Conservation (phyloP, 2,888 invertebrate species). For the Eustalomyia histrio region DNA sequence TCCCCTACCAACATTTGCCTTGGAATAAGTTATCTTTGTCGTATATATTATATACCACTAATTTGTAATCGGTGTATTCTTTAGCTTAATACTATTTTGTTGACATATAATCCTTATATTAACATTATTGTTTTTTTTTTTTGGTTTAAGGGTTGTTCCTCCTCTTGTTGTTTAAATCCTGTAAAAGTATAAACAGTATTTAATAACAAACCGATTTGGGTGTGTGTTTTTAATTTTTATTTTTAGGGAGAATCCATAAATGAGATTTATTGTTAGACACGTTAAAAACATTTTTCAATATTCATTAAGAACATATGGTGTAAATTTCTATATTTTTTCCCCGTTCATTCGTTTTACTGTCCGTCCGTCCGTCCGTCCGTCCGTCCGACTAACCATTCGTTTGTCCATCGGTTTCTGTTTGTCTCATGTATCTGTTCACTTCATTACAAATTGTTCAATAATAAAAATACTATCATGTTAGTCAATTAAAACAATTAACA, state of each 20-base stretch:
- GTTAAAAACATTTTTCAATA: background rate
- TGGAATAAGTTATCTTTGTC: constrained; percentile 30
- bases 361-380: too few relatives aligned
- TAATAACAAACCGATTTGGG: constrained; percentile 35
- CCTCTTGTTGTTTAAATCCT: constrained; percentile 21
- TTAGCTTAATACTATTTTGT: background rate
- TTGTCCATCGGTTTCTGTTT: background rate
- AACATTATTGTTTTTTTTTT: constrained; percentile 41
- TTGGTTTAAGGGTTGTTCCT: constrained; percentile 56
- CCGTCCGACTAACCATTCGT: too few relatives aligned
- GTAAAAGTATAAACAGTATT: constrained; percentile 37
- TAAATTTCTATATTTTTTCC: constrained; percentile 14
- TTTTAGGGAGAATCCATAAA: constrained; percentile 30
- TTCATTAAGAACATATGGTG: constrained; percentile 43
- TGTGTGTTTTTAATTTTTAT: constrained; percentile 3
- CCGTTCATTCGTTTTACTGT: background rate
- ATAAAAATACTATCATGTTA: constrained; percentile 47
- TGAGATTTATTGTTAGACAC: constrained; percentile 16
- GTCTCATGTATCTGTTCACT: constrained; percentile 19
- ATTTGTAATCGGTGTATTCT: constrained; percentile 9
- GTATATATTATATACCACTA: constrained; percentile 28
- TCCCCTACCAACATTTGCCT: constrained; percentile 11
- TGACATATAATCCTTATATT: constrained; percentile 56
- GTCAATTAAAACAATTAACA: constrained; percentile 62
- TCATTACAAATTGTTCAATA: constrained; percentile 18